A percentile compares a stretch with the other conserved stretches of the same genome.
These are phyloP conservation scores for Polia nebulosa DNA, from an alignment of 2,888 invertebrate species.

Conservation along the genomic window DNA sequence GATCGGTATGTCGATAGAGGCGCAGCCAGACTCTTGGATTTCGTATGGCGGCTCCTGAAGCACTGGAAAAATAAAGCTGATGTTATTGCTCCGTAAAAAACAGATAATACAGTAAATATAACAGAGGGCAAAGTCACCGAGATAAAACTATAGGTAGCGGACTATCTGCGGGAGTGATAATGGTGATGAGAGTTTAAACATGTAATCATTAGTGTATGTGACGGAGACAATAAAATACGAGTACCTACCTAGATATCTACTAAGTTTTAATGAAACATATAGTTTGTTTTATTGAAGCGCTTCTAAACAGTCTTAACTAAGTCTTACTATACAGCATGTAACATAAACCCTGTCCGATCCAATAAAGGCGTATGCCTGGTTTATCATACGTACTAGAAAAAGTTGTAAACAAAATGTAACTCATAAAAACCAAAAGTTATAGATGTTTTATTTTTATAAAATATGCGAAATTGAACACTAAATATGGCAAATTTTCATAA, in stretches of 20 bases:
- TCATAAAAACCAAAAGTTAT: too few species aligned
- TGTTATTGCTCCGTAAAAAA: conserved; percentile 68
- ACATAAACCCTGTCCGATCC: too few species aligned
- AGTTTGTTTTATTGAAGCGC: conserved; percentile 1
- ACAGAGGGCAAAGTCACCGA: conserved; percentile 71
- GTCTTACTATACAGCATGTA: too few species aligned
- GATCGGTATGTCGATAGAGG: conserved; percentile 87
- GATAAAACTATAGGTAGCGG: conserved; percentile 72
- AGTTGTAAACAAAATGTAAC: too few species aligned
- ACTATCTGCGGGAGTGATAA: conserved; percentile 81
- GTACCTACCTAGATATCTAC: conserved; percentile 23
- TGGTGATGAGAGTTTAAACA: conserved; percentile 76
- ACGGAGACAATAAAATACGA: conserved; percentile 32
- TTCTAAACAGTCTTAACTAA: neutral
- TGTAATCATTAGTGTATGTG: conserved; percentile 57
- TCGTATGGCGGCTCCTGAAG: conserved; percentile 89
- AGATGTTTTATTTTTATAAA: too few species aligned
- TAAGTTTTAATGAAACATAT: neutral
- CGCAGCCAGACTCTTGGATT: conserved; percentile 88
- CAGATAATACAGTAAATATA: conserved; percentile 60
- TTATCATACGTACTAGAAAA: too few species aligned
- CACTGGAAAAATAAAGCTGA: conserved; percentile 78
- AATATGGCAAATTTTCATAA: too few species aligned
- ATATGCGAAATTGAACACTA: too few species aligned
- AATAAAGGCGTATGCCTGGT: too few species aligned